Evolutionary conservation across 2,888 invertebrate genomes (phyloP), one percentile per base, ranked within the genome.

Genomic region (Macaria liturata): DNA sequence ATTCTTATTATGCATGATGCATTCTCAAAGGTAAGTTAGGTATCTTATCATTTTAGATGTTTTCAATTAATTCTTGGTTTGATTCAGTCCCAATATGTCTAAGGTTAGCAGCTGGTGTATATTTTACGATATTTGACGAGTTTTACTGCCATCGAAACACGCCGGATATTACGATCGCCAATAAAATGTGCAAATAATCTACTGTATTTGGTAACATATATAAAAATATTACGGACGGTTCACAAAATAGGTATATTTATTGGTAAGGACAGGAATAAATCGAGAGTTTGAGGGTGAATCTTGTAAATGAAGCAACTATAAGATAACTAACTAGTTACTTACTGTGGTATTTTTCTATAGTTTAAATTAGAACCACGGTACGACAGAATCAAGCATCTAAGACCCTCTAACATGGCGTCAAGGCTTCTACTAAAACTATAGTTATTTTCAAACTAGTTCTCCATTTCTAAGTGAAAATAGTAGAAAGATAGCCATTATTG

Each of bases 51-150:
- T 20, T 20, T 20, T 3, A 37, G 7, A 37, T 7, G 34, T 37
- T 1, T 37, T 37, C 7, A 37, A 37, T 37, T 37, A 37, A 42
- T 34, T 52, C 40, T 31, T 37, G 46, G 52, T 46, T 34, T 45
- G 45, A 37, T 46, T 20, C 4, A 44, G 9, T n/a, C 32, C 30
- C 40, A 46, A 54, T 46, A 53, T 42, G 53, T 47, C 48, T 37
- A 6, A 39, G 34, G 42, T 42, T 42, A 40, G 32, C 31, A 39
- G 34, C 30, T 42, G 54, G 44, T 39, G 47, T 59, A 65, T 68
- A 71, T 74, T 80, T 80, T 77, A 80, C 76, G 76, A 76, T 75
- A 73, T 81, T 77, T 79, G 76, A 71, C 65, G 69, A 72, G 68
- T 43, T 67, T 64, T 76, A 75, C 74, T 75, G 70, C 68, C 57